Evolutionary conservation across 2,888 invertebrate genomes (phyloP).

Genomic region (Cartodere bifasciata): DNA sequence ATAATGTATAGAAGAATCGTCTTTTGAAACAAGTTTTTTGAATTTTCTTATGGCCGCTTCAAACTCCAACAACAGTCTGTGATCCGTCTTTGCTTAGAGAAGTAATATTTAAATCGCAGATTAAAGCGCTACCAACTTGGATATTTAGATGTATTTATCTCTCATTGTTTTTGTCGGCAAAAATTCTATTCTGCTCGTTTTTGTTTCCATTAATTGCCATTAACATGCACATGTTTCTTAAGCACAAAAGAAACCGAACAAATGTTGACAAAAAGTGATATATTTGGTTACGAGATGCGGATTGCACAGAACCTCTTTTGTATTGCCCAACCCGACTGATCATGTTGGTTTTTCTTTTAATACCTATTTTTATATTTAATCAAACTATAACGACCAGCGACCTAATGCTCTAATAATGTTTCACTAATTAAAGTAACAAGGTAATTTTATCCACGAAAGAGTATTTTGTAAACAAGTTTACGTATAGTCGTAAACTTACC

Average conservation of each 20-base stretch:
- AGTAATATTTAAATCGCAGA: conserved; percentile 20
- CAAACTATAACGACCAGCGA: no score
- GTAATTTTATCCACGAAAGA: no score
- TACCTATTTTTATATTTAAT: no score
- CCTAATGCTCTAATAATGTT: no score
- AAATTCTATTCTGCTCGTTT: conserved; percentile 23
- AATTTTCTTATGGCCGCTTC: conserved; percentile 15
- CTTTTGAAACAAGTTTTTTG: conserved; percentile 18
- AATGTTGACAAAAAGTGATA: conserved; percentile 18
- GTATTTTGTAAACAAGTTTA: no score
- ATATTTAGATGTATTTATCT: conserved; percentile 29
- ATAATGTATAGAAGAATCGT: conserved; percentile 27
- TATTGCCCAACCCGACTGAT: no score
- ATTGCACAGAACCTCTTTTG: no score
- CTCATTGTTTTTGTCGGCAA: conserved; percentile 26
- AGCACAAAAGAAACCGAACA: conserved; percentile 17
- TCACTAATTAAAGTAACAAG: no score
- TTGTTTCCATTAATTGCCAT: conserved; percentile 27
- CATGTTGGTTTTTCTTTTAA: no score
- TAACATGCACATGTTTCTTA: conserved; percentile 22
- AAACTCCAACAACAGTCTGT: conserved; percentile 5
- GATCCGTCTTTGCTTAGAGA: conserved; percentile 14
- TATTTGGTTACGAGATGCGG: conserved; percentile 15
- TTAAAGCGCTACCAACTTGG: conserved; percentile 20
- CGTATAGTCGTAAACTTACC: no score